These are phyloP conservation scores for Sthenelais limicola DNA, from an alignment of 2,888 invertebrate species.

Conservation along the genomic window DNA sequence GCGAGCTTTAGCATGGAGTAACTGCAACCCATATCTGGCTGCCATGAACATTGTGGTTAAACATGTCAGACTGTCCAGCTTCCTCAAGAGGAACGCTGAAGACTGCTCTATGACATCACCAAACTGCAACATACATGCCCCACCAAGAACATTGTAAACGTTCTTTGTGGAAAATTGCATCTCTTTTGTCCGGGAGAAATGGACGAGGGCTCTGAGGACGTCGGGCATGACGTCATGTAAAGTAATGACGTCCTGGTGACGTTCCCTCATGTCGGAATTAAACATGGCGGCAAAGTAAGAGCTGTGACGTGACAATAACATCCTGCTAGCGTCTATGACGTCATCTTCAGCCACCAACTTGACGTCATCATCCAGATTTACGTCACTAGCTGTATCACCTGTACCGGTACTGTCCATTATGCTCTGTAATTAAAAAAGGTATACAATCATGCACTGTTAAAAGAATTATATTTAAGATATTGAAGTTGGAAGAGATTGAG, in stretches of 20 bases:
- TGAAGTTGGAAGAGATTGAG: too few species aligned
- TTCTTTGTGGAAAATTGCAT: not conserved
- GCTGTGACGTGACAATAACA: not conserved
- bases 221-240: not conserved
- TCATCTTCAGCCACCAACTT: slow-evolving; percentile 22
- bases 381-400: too few species aligned
- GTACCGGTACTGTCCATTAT: too few species aligned
- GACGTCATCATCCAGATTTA: too few species aligned
- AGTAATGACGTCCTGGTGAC: not conserved
- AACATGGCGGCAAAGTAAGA: slow-evolving; percentile 39
- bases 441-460: too few species aligned
- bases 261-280: slow-evolving; percentile 35
- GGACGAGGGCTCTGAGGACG: slow-evolving; percentile 14
- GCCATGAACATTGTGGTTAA: slow-evolving; percentile 21
- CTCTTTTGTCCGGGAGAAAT: not conserved
- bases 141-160: slow-evolving; percentile 16
- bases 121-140: slow-evolving; percentile 39
- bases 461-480: too few species aligned
- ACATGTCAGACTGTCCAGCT: slow-evolving; percentile 20
- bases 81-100: slow-evolving; percentile 1
- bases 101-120: slow-evolving; percentile 1
- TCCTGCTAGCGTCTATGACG: slow-evolving; percentile 7
- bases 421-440: too few species aligned
- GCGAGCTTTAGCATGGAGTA: slow-evolving; percentile 19
- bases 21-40: not conserved